Evolutionary conservation across 2,797 vertebrate genomes (phyloP).

Genomic region (Urosaurus nigricauda): DNA sequence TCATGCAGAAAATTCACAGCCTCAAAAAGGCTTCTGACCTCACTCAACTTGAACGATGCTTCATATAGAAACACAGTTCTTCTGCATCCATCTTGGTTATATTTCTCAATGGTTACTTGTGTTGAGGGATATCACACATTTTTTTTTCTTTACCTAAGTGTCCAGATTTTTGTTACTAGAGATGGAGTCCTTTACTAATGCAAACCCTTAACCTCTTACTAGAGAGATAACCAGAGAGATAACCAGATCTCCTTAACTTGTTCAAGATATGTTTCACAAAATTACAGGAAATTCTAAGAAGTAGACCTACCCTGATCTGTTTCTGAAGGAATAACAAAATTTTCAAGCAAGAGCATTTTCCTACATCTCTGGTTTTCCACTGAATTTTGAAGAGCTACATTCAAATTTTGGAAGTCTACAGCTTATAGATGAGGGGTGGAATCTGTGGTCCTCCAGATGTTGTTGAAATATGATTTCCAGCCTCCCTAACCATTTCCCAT

Average conservation of each 20-base stretch:
- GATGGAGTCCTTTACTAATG: background rate
- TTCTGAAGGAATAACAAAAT: background rate
- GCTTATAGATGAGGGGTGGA: background rate
- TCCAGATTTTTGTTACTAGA: background rate
- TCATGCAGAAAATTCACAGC: conserved; percentile 6
- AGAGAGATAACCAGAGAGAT: background rate
- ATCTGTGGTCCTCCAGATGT: too few relatives aligned
- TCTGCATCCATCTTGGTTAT: conserved; percentile 29
- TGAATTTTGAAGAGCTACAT: background rate
- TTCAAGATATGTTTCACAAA: background rate
- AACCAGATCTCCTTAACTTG: background rate
- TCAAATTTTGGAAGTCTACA: background rate
- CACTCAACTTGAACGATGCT: background rate
- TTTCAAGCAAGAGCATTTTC: background rate
- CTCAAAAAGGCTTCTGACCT: conserved; percentile 32
- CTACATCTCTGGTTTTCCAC: background rate
- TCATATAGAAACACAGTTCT: background rate
- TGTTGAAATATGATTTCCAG: too few relatives aligned
- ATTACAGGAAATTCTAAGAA: background rate
- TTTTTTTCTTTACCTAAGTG: background rate
- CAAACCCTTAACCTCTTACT: background rate
- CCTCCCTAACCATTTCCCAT: too few relatives aligned
- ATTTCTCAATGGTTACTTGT: conserved; percentile 8
- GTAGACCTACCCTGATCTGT: background rate
- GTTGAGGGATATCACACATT: background rate